These are phyloP conservation scores for Polydrusus tereticollis DNA, from an alignment of 2,888 invertebrate species.

Conservation along the genomic window DNA sequence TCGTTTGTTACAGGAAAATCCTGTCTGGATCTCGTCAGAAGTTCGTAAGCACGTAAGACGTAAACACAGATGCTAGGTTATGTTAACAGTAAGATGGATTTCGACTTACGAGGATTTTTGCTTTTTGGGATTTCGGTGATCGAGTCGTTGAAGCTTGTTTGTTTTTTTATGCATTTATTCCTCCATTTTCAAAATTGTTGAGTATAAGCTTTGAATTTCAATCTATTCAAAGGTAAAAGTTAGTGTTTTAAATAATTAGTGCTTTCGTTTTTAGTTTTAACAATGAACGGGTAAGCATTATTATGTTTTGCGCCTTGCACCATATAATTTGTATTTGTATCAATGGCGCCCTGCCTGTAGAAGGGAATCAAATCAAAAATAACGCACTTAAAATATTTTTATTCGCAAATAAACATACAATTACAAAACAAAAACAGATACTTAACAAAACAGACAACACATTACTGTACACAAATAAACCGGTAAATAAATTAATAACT, in stretches of 20 bases:
- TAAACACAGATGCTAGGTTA: not conserved
- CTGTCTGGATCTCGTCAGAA: not conserved
- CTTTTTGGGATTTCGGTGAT: not conserved
- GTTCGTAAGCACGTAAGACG: not conserved
- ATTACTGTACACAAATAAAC: not conserved
- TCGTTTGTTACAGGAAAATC: not conserved
- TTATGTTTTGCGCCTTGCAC: too few relatives aligned
- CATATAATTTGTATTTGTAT: too few relatives aligned
- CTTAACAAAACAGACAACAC: conserved; percentile 14
- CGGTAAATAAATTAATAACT: not conserved
- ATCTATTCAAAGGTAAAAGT: too few relatives aligned
- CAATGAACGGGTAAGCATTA: too few relatives aligned
- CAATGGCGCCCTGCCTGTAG: too few relatives aligned
- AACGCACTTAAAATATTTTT: conserved; percentile 8
- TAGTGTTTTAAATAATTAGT: too few relatives aligned
- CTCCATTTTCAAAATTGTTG: too few relatives aligned
- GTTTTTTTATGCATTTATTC: too few relatives aligned
- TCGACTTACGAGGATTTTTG: not conserved
- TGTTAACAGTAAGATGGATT: not conserved
- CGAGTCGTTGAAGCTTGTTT: not conserved
- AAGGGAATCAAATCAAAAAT: not conserved
- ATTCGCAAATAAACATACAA: conserved; percentile 10
- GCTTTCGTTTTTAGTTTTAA: too few relatives aligned
- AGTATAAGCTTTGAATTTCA: too few relatives aligned
- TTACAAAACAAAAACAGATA: not conserved